phyloP scores from a whole-genome alignment of 2,113 vertebrate genomes.

The Macheiramphus alcinus region DNA sequence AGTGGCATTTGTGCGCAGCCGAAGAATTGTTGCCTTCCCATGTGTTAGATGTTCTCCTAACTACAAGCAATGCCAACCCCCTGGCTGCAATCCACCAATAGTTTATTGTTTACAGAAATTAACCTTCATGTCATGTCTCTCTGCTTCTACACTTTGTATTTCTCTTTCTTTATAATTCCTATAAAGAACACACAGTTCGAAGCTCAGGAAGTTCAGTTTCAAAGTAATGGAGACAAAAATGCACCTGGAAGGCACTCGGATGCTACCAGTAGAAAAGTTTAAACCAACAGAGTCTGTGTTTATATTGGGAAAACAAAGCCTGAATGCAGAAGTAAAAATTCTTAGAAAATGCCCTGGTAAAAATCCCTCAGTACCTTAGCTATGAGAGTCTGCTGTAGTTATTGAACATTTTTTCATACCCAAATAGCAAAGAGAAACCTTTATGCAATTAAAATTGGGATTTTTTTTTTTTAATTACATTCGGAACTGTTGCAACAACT shows the following conservation, averaged over 20 bases:
- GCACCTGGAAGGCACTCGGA: not conserved
- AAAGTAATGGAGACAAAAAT: not conserved
- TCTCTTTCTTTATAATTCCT: not conserved
- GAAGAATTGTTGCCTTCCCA: not conserved
- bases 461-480: not conserved
- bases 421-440: not conserved
- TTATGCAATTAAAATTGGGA: not conserved
- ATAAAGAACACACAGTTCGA: not conserved
- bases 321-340: not conserved
- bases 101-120: not conserved
- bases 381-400: not conserved
- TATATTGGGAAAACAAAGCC: not conserved
- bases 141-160: not conserved
- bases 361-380: not conserved
- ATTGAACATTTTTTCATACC: not conserved
- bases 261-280: not conserved
- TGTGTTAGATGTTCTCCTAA: not conserved
- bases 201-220: not conserved
- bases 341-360: not conserved
- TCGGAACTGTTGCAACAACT: not conserved
- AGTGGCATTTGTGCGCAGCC: not conserved
- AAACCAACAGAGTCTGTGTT: not conserved
- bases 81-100: not conserved
- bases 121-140: not conserved
- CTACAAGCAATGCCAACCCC: not conserved